Percentiles rank a stretch among this genome's conserved stretches.
Evolutionary conservation across 2,113 vertebrate genomes (phyloP).

Genomic region (Tichodroma muraria): DNA sequence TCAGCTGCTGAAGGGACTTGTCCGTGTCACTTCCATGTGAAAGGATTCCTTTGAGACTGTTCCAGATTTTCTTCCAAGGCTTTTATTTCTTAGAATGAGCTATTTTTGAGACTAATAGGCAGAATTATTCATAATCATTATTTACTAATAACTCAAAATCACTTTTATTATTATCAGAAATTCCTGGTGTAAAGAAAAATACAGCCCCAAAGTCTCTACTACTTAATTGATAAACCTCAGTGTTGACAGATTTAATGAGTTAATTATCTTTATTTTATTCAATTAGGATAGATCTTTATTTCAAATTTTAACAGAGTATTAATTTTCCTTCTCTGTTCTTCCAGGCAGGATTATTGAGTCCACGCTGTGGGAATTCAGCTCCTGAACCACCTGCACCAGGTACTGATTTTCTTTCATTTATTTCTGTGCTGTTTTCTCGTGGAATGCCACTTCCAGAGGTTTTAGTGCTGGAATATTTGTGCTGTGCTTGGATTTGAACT

Average conservation of each 20-base stretch:
- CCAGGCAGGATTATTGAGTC: neutral
- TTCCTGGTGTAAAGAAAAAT: neutral
- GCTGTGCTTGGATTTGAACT: neutral
- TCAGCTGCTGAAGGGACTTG: neutral
- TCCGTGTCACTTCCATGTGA: neutral
- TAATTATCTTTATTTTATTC: neutral
- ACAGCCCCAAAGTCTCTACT: neutral
- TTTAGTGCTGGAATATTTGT: neutral
- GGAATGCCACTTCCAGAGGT: neutral
- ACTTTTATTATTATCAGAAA: neutral
- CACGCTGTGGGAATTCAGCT: neutral
- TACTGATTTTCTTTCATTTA: neutral
- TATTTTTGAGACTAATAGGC: neutral
- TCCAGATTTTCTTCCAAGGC: neutral
- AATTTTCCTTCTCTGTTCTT: neutral
- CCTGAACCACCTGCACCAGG: neutral
- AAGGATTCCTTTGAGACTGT: neutral
- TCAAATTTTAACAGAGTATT: neutral
- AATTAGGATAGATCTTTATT: neutral
- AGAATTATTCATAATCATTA: neutral
- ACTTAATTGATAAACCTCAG: neutral
- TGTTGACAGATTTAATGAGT: neutral
- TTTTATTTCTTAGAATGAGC: neutral
- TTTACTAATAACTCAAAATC: neutral
- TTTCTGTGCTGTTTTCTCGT: neutral